phyloP scores from a whole-genome alignment of 53 echinoderm and acorn worm genomes.

The Glandiceps talaboti region DNA sequence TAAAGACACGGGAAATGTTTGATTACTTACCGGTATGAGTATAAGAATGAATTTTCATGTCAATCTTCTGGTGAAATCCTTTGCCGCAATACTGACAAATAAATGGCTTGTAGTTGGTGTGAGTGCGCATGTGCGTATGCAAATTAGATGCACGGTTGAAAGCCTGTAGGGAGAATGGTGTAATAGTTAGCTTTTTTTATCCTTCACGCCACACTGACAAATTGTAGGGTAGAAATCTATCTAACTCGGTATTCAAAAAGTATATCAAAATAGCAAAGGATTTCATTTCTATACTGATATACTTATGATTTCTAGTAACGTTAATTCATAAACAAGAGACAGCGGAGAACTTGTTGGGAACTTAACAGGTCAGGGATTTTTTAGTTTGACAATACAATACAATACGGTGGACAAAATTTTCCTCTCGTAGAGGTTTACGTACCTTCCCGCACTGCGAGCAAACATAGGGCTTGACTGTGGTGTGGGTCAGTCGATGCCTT shows the following conservation, averaged over 20 bases:
- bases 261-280: no score
- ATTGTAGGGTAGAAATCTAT: no score
- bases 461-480: constrained; percentile 94
- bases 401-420: no score
- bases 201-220: no score
- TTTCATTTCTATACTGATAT: no score
- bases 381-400: background rate
- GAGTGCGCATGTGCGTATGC: constrained; percentile 93
- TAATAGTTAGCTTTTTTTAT: no score
- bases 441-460: constrained; percentile 93
- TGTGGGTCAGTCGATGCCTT: constrained; percentile 86
- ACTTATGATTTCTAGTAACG: no score
- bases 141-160: constrained; percentile 97
- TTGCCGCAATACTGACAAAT: constrained; percentile 90
- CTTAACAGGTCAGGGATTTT: background rate
- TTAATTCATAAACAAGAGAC: no score
- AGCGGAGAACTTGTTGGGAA: background rate
- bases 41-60: constrained; percentile 98
- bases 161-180: constrained; percentile 51
- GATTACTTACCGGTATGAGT: constrained; percentile 82
- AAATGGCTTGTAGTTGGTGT: constrained; percentile 97
- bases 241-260: no score
- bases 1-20: no score
- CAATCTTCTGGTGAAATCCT: constrained; percentile 98
- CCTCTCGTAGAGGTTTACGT: no score